Evolutionary conservation across 1,140 invertebrate species (phyloP).

Genomic region (Drosophila tani): DNA sequence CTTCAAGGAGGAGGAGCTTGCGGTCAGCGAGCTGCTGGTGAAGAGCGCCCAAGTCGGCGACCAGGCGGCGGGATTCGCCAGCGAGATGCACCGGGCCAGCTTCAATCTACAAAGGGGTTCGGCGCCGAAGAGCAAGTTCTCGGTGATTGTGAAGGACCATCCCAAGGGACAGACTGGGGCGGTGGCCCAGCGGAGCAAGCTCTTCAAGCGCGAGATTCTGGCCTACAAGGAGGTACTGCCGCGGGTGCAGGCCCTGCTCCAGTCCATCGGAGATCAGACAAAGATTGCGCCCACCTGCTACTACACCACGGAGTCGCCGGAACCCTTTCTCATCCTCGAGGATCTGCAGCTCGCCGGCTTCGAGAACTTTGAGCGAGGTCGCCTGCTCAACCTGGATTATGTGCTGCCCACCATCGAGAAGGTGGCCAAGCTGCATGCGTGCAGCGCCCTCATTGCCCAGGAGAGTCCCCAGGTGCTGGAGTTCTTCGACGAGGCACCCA

Average conservation of each 20-base stretch:
- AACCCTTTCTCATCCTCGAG: conserved; percentile 78
- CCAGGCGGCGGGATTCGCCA: conserved; percentile 69
- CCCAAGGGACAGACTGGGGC: conserved; percentile 79
- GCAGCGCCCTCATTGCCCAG: conserved; percentile 84
- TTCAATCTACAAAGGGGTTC: conserved; percentile 73
- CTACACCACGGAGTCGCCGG: conserved; percentile 80
- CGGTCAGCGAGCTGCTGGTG: conserved; percentile 68
- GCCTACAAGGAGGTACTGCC: conserved; percentile 79
- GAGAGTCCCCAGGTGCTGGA: conserved; percentile 72
- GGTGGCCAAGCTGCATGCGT: conserved; percentile 87
- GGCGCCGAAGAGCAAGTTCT: conserved; percentile 69
- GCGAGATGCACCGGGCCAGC: conserved; percentile 78
- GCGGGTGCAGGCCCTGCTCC: conserved; percentile 64
- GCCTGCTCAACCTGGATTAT: conserved; percentile 79
- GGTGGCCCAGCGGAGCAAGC: conserved; percentile 75
- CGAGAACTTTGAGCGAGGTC: conserved; percentile 78
- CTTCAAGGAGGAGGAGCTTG: conserved; percentile 75
- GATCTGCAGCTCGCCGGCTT: conserved; percentile 70
- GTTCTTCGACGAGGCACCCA: conserved; percentile 78
- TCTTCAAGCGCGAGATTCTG: conserved; percentile 82
- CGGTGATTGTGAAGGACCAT: conserved; percentile 81
- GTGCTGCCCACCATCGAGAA: conserved; percentile 85
- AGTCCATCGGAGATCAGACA: conserved; percentile 74
- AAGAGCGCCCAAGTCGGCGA: conserved; percentile 65
- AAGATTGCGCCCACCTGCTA: conserved; percentile 81